phyloP scores from a whole-genome alignment of 2,888 invertebrate species.

The Leptinotarsa juncta region DNA sequence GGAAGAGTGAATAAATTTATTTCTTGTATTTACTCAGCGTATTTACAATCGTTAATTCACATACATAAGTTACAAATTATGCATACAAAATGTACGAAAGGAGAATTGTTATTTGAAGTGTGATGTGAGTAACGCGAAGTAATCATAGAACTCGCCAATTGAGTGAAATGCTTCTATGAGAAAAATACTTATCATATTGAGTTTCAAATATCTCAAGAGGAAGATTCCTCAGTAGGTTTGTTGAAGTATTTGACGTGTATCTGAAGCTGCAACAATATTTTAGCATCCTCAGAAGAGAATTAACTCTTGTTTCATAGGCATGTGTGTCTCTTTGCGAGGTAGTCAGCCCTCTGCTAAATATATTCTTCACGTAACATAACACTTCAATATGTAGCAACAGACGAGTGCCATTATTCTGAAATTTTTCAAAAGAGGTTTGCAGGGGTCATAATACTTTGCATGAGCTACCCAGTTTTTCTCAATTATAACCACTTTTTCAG shows the following conservation, averaged over 20 bases:
- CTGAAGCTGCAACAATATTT: neutral
- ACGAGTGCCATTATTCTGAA: neutral
- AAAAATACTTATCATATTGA: neutral
- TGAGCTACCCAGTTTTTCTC: neutral
- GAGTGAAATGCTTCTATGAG: neutral
- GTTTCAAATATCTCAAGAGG: neutral
- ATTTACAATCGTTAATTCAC: too few relatives aligned
- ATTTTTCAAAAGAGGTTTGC: neutral
- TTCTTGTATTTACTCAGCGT: too few relatives aligned
- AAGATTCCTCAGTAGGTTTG: neutral
- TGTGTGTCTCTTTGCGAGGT: neutral
- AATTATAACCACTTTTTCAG: neutral
- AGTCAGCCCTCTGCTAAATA: neutral
- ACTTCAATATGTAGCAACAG: neutral
- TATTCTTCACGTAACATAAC: neutral
- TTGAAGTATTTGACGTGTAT: neutral
- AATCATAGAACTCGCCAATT: neutral
- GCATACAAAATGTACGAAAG: neutral
- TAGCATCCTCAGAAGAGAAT: neutral
- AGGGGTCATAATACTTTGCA: neutral
- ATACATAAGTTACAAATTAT: too few relatives aligned
- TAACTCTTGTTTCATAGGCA: neutral
- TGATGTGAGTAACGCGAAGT: neutral
- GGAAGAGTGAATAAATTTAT: too few relatives aligned
- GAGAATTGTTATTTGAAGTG: neutral